phyloP scores from a whole-genome alignment of 2,888 invertebrate genomes.

The Alcis repandata region DNA sequence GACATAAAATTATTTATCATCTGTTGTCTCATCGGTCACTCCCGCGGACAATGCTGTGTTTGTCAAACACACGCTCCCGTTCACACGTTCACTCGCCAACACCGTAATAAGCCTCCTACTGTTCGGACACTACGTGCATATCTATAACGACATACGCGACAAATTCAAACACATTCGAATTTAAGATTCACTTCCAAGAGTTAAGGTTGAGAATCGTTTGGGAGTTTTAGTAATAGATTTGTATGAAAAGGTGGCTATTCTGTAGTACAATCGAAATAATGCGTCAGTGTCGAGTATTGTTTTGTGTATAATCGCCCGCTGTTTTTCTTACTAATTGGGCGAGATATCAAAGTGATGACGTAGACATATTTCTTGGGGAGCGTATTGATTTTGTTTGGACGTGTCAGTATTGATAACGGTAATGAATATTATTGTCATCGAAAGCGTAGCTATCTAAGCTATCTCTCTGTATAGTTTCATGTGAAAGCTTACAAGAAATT shows the following conservation, averaged over 20 bases:
- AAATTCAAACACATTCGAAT: constrained; percentile 14
- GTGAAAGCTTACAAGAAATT: neutral
- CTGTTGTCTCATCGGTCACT: constrained; percentile 60
- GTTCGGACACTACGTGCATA: constrained; percentile 42
- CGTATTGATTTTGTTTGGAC: constrained; percentile 48
- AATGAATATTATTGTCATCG: neutral
- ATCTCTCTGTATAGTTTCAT: neutral
- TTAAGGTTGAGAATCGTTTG: constrained; percentile 21
- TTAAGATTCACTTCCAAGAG: neutral
- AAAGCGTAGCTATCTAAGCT: neutral
- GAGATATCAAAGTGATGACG: constrained; percentile 72
- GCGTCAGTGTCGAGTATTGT: constrained; percentile 72
- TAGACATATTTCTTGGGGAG: constrained; percentile 44
- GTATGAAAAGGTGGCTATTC: constrained; percentile 44
- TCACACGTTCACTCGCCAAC: constrained; percentile 55
- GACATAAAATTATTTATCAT: constrained; percentile 56
- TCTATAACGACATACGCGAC: constrained; percentile 24
- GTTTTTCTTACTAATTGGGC: constrained; percentile 83
- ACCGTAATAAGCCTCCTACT: constrained; percentile 67
- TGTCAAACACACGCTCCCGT: constrained; percentile 63
- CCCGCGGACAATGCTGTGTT: constrained; percentile 53
- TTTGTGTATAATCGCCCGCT: constrained; percentile 68
- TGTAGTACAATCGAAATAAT: constrained; percentile 70
- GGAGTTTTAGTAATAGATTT: constrained; percentile 26
- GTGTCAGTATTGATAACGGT: constrained; percentile 8